Evolutionary conservation across 23 tunicate genomes (phyloP), one percentile per base, ranked within the genome.

Genomic region (Pegea sp.): DNA sequence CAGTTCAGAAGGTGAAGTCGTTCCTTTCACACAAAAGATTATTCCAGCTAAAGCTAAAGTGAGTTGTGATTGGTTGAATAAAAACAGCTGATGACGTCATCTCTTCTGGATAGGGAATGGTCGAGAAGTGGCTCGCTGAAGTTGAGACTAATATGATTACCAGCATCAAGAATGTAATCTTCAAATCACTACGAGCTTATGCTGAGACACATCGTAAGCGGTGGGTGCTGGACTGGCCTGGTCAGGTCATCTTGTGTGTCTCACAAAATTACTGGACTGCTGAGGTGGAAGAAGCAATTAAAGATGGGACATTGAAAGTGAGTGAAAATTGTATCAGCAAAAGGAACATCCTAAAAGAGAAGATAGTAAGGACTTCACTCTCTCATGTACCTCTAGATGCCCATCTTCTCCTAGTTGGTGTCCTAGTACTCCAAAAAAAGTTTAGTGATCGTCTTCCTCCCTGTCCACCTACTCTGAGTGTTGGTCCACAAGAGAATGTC

Each of bases 171-270:
- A 66, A 77, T 30, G 89, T 72, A 48, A 56, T 62, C 58, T 69
- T 69, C 67, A 70, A 75, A 48, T 70, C 88, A 8, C 31, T 62
- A 31, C 57, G 56, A 16, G 77, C 65, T 27, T 86, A 86, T 28
- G 86, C 86, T 16, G 73, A 68, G 48, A 68, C 58, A 2, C 56
- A 46, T 7, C 68, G 96, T 29, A 74, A 74, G 52, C 38, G 59
- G 49, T 86, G 96, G 96, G 96, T 86, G 28, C 57, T 74, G 52
- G 77, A 75, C 3, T 86, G 96, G 96, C 72, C 96, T 16, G 96
- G 96, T 7, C 96, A 86, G 34, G 44, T 86, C 33, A 73, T 86
- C 16, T 56, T 86, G 64, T 74, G 77, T 43, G 81, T 63, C 5
- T 86, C 96, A 0, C 96, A 86, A 52, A 64, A 73, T 20, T 86